These are phyloP conservation scores for Acleris holmiana DNA, from an alignment of 2,888 invertebrate genomes.

Conservation along the genomic window DNA sequence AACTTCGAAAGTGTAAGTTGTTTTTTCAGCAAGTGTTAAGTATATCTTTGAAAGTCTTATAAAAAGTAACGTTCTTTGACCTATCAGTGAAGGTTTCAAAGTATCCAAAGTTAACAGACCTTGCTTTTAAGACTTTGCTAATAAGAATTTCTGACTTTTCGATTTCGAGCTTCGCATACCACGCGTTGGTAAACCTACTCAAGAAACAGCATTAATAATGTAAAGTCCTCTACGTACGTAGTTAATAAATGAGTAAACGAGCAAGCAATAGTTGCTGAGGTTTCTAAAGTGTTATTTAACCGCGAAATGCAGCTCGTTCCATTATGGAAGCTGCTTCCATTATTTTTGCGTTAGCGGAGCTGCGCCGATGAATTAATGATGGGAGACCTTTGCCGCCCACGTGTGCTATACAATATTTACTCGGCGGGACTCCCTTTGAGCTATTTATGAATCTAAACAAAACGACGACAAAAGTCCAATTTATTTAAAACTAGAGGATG, in stretches of 20 bases:
- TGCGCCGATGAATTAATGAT: slow-evolving; percentile 13
- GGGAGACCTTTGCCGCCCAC: slow-evolving; percentile 16
- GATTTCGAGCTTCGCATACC: not conserved
- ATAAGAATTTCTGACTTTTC: slow-evolving; percentile 4
- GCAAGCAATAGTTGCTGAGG: no score
- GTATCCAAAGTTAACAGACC: slow-evolving; percentile 19
- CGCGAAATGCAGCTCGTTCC: not conserved
- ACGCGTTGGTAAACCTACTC: not conserved
- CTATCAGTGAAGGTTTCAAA: slow-evolving; percentile 4
- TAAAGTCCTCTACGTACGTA: no score
- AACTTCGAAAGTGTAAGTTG: slow-evolving; percentile 9
- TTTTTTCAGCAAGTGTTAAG: slow-evolving; percentile 32
- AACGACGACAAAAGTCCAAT: not conserved
- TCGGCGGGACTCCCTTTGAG: slow-evolving; percentile 1
- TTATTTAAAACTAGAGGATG: not conserved
- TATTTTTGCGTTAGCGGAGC: slow-evolving; percentile 1
- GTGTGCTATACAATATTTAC: slow-evolving; percentile 8
- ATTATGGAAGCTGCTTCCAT: slow-evolving; percentile 1
- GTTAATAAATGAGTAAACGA: no score
- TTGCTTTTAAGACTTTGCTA: not conserved
- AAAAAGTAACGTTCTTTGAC: slow-evolving; percentile 21
- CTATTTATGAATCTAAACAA: slow-evolving; percentile 11
- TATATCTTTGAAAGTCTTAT: slow-evolving; percentile 13
- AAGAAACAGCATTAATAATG: no score
- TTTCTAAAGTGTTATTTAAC: not conserved